Conservation (phyloP, 2,888 invertebrate genomes). For the Leucophora obtusa region DNA sequence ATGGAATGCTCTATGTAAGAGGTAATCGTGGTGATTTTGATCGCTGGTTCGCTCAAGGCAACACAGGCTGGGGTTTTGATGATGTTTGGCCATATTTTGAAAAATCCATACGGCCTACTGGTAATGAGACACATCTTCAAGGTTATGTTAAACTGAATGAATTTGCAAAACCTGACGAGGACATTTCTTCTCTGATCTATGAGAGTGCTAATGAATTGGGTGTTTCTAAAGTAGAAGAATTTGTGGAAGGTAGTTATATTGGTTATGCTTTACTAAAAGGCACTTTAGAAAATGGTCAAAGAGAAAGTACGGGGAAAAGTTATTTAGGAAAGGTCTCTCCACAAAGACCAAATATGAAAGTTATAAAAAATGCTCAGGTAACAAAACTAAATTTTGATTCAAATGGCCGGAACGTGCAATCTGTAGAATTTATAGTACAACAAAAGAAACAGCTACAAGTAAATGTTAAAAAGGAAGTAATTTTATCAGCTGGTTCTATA, state of each 20-base stretch:
- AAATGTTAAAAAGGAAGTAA: slow-evolving; percentile 66
- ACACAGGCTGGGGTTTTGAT: slow-evolving; percentile 83
- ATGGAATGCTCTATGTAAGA: slow-evolving; percentile 82
- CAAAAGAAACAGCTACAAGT: slow-evolving; percentile 60
- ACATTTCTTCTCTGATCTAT: slow-evolving; percentile 64
- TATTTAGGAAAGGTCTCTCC: slow-evolving; percentile 81
- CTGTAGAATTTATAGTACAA: slow-evolving; percentile 80
- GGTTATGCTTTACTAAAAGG: slow-evolving; percentile 80
- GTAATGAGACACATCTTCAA: slow-evolving; percentile 53
- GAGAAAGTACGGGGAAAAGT: slow-evolving; percentile 86
- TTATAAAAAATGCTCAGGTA: slow-evolving; percentile 81
- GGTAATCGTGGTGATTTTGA: slow-evolving; percentile 83
- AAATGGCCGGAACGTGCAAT: slow-evolving; percentile 77
- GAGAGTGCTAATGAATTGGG: slow-evolving; percentile 76
- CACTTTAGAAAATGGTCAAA: slow-evolving; percentile 81
- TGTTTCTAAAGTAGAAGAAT: slow-evolving; percentile 72
- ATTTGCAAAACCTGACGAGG: slow-evolving; percentile 66
- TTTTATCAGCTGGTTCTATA: slow-evolving; percentile 71
- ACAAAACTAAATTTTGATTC: slow-evolving; percentile 80
- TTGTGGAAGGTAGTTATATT: slow-evolving; percentile 76
- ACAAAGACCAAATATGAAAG: slow-evolving; percentile 80
- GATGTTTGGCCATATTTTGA: slow-evolving; percentile 88
- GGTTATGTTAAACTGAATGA: slow-evolving; percentile 76
- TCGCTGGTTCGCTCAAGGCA: slow-evolving; percentile 81
- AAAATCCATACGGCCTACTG: slow-evolving; percentile 81